These are phyloP conservation scores for Zaprionus capensis DNA, from an alignment of 1,140 invertebrate genomes.

Conservation along the genomic window DNA sequence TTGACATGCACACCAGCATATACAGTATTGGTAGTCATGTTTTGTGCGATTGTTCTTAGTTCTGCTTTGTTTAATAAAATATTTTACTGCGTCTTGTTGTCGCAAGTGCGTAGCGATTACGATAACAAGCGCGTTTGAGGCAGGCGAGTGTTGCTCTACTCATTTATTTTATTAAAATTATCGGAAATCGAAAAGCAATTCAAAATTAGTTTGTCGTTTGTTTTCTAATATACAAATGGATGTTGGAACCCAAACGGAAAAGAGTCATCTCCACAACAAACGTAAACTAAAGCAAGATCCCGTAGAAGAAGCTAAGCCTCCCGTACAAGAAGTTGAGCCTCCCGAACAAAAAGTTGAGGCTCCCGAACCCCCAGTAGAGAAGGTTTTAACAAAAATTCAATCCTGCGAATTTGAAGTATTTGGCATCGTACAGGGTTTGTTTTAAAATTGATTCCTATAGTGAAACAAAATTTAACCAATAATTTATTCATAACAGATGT, in stretches of 20 bases:
- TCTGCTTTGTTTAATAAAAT: conserved; percentile 36
- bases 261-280: not conserved
- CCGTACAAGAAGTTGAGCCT: too few relatives aligned
- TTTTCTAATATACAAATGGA: not conserved
- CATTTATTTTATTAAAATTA: not conserved
- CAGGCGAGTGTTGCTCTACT: conserved; percentile 31
- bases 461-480: not conserved
- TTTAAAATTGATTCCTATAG: not conserved
- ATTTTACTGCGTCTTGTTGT: conserved; percentile 26
- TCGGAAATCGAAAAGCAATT: conserved; percentile 8
- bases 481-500: conserved; percentile 42
- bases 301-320: not conserved
- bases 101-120: conserved; percentile 26
- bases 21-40: conserved; percentile 53
- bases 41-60: not conserved
- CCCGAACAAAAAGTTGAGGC: too few relatives aligned
- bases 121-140: conserved; percentile 10
- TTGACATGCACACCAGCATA: conserved; percentile 70
- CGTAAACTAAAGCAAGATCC: not conserved
- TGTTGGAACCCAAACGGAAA: conserved; percentile 25
- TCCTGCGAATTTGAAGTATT: conserved; percentile 66
- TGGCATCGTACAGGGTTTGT: conserved; percentile 70
- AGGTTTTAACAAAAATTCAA: conserved; percentile 9
- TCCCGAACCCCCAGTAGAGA: not conserved
- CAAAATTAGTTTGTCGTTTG: conserved; percentile 9